Conservation (phyloP, 2,113 vertebrate genomes). For the Spea bombifrons region DNA sequence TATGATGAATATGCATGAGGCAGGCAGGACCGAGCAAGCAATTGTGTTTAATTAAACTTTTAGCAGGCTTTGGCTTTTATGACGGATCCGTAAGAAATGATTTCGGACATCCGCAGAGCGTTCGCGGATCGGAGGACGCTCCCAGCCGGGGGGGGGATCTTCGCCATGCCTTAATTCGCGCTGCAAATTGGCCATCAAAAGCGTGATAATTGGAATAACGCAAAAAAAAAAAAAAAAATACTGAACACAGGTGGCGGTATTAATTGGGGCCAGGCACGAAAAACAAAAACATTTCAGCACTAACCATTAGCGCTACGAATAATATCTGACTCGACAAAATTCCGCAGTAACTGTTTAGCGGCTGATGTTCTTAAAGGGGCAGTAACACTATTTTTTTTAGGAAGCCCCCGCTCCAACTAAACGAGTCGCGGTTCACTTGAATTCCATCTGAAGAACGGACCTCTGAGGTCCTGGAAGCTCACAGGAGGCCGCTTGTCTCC, state of each 20-base stretch:
- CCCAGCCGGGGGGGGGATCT: not conserved
- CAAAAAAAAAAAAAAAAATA: not conserved
- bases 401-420: no score
- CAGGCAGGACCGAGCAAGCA: conserved; percentile 62
- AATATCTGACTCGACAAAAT: not conserved
- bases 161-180: not conserved
- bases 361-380: no score
- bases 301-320: not conserved
- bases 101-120: conserved; percentile 48
- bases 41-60: conserved; percentile 73
- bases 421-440: no score
- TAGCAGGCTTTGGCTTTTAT: conserved; percentile 58
- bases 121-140: not conserved
- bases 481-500: no score
- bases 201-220: not conserved
- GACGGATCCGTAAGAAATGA: conserved; percentile 57
- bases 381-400: no score
- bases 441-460: no score
- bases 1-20: conserved; percentile 76
- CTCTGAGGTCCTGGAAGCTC: no score
- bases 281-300: not conserved
- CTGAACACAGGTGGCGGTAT: not conserved
- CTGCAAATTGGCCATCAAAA: not conserved
- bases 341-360: no score
- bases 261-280: not conserved